phyloP scores from a whole-genome alignment of 2,888 invertebrate genomes.

The Pycnomerus fuliginosus region DNA sequence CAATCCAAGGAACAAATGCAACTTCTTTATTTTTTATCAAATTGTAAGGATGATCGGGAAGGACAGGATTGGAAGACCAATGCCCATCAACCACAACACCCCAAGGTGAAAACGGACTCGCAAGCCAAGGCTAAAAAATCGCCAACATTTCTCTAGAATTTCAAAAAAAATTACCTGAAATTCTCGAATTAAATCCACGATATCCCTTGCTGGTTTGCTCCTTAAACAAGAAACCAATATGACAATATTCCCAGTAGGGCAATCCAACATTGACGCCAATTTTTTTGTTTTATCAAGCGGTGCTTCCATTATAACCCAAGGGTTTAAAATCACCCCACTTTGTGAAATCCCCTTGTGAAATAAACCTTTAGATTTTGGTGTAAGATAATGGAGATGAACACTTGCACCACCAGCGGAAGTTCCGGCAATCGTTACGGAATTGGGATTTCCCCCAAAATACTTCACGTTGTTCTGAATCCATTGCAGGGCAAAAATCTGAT shows the following conservation, averaged over 20 bases:
- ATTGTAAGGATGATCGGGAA: slow-evolving; percentile 64
- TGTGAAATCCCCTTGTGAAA: slow-evolving; percentile 66
- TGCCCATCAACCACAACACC: slow-evolving; percentile 70
- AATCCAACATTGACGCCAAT: slow-evolving; percentile 64
- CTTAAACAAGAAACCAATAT: slow-evolving; percentile 62
- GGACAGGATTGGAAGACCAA: slow-evolving; percentile 59
- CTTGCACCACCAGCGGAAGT: slow-evolving; percentile 75
- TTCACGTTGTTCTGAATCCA: slow-evolving; percentile 71
- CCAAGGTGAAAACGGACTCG: slow-evolving; percentile 71
- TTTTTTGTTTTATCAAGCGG: slow-evolving; percentile 62
- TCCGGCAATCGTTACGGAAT: slow-evolving; percentile 67
- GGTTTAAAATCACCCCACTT: slow-evolving; percentile 68
- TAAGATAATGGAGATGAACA: slow-evolving; percentile 64
- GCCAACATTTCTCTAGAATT: no score
- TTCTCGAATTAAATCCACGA: slow-evolving; percentile 60
- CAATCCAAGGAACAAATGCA: slow-evolving; percentile 67
- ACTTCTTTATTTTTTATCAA: slow-evolving; percentile 62
- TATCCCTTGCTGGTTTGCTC: slow-evolving; percentile 59
- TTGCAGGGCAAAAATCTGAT: slow-evolving; percentile 68
- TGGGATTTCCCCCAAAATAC: slow-evolving; percentile 70
- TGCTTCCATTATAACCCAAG: slow-evolving; percentile 59
- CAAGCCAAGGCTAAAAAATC: slow-evolving; percentile 59
- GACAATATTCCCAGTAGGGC: slow-evolving; percentile 56
- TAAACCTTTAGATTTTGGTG: slow-evolving; percentile 36
- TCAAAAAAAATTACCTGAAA: slow-evolving; percentile 51